Conservation (phyloP, 2,797 vertebrate species). For the Chloroceryle amazona region DNA sequence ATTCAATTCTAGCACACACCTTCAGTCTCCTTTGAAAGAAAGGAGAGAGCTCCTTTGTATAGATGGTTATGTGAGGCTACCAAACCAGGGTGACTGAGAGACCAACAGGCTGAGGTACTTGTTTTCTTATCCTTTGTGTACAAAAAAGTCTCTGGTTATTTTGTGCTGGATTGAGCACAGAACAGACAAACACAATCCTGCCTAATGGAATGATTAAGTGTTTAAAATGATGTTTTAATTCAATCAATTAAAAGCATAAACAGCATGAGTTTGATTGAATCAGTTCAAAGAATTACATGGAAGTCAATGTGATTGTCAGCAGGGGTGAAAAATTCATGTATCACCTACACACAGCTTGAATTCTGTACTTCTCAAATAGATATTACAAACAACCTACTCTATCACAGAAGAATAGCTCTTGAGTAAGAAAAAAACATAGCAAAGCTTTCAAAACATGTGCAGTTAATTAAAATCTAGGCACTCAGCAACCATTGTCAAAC, state of each 20-base stretch:
- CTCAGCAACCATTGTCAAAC: slow-evolving; percentile 39
- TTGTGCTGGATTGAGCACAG: not conserved
- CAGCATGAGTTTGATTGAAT: slow-evolving; percentile 81
- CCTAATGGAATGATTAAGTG: slow-evolving; percentile 77
- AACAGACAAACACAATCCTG: slow-evolving; percentile 27
- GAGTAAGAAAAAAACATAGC: not conserved
- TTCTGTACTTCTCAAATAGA: slow-evolving; percentile 72
- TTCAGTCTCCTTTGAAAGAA: not conserved
- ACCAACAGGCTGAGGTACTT: not conserved
- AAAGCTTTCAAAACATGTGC: slow-evolving; percentile 29
- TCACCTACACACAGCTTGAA: slow-evolving; percentile 80
- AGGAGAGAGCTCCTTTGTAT: not conserved
- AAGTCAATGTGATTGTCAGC: slow-evolving; percentile 70
- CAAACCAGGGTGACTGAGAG: not conserved
- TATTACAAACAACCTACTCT: slow-evolving; percentile 63
- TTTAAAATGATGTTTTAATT: slow-evolving; percentile 77
- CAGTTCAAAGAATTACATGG: slow-evolving; percentile 78
- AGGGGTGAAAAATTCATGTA: slow-evolving; percentile 79
- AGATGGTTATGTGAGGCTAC: not conserved
- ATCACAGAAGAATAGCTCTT: slow-evolving; percentile 52
- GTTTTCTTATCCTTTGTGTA: not conserved
- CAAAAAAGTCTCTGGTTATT: not conserved
- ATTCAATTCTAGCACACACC: not conserved
- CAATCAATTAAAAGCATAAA: slow-evolving; percentile 83
- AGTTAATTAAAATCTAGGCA: slow-evolving; percentile 56